phyloP scores from a whole-genome alignment of 2,888 invertebrate genomes.

The Drosophila neonasuta region DNA sequence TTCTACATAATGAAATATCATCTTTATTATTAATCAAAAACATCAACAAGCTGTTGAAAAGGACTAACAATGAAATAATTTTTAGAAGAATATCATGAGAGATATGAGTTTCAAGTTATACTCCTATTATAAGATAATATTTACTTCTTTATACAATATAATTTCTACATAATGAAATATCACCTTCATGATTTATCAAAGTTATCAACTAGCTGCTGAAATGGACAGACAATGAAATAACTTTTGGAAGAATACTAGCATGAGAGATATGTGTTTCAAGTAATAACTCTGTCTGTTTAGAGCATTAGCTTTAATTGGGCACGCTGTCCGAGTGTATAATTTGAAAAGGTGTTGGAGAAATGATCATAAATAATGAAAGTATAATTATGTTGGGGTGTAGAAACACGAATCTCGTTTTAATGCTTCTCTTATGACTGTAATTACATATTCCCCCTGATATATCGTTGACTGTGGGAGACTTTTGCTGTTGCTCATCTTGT shows the following conservation, averaged over 20 bases:
- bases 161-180: neutral
- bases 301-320: conserved; percentile 13
- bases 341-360: conserved; percentile 43
- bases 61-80: neutral
- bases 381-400: conserved; percentile 30
- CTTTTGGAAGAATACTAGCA: neutral
- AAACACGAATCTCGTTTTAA: conserved; percentile 28
- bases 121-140: no score
- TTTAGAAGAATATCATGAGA: neutral
- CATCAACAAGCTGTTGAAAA: neutral
- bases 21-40: no score
- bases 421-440: conserved; percentile 20
- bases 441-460: conserved; percentile 2
- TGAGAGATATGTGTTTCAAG: neutral
- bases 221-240: neutral
- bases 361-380: conserved; percentile 34
- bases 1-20: neutral
- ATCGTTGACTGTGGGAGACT: conserved; percentile 6
- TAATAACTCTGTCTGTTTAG: conserved; percentile 10
- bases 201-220: neutral
- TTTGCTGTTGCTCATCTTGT: neutral
- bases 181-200: neutral
- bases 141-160: no score
- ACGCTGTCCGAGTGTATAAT: conserved; percentile 16
- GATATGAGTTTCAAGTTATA: neutral